Evolutionary conservation across 2,888 invertebrate genomes (phyloP), one percentile per base, ranked within the genome.

Genomic region (Clistopyga incitator): DNA sequence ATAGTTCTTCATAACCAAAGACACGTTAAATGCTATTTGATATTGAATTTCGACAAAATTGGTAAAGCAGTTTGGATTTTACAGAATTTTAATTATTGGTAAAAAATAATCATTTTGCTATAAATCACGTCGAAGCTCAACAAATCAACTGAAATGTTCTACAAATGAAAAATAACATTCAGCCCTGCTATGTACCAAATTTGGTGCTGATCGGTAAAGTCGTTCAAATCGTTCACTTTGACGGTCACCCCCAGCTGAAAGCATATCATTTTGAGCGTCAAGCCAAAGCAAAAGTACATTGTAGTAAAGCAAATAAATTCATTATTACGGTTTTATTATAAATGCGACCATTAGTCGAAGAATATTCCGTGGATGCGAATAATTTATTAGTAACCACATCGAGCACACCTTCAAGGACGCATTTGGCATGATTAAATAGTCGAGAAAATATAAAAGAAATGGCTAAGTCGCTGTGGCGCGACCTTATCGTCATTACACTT

Each of bases 401-500:
- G 56, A 56, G 56, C 23, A 23, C 25, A 20, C 6, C 2, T 4
- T 20, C 52, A 52, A 52, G 56, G 56, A 56, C 25, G 25, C 23
- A 23, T 25, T 56, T 25, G 25, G 56, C 56, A 56, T 13, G 8
- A 25, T 56, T 25, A 13, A 56, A 11, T 11, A 56, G 56, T 25
- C 56, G 56, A 25, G 52, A 54, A 18, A 54, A 20, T 18, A 10
- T 13, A 56, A 25, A 13, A 56, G 15, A 56, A 56, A 56, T 56
- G 23, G 10, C 11, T 20, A 6, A 56, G 56, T 25, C 25, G 25
- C 56, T 13, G 25, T 52, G 8, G 52, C 3, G 52, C 18, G n/a
- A 52, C 18, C n/a, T 52, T 18, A 52, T 52, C 52, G 52, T 6
- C 8, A 56, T 54, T 52, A 52, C 13, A 42, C 61, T 34, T 56